Conservation (phyloP, 2,113 vertebrate genomes). For the Regulus satrapa region DNA sequence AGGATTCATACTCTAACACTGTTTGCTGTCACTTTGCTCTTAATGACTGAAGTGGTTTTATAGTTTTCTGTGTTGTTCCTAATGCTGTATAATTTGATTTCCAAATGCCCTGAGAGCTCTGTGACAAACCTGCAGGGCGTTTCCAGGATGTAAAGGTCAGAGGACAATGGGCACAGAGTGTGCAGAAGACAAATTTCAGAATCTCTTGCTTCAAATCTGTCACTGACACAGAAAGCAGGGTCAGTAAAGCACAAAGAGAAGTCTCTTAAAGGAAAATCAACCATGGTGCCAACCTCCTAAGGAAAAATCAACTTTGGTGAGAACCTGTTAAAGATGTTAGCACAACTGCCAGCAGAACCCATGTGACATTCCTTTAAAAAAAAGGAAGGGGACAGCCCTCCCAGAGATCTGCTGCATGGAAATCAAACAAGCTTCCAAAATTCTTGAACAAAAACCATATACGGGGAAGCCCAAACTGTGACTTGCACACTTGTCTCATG, state of each 20-base stretch:
- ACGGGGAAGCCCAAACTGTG: neutral
- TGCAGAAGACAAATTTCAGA: neutral
- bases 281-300: neutral
- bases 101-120: neutral
- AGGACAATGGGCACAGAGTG: neutral
- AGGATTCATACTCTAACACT: neutral
- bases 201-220: neutral
- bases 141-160: slow-evolving; percentile 19
- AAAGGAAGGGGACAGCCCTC: neutral
- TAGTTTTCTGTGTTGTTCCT: neutral
- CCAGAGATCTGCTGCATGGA: neutral
- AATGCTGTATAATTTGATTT: neutral
- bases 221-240: neutral
- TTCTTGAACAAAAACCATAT: neutral
- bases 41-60: slow-evolving; percentile 32
- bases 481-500: neutral
- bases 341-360: neutral
- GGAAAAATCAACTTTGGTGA: neutral
- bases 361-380: neutral
- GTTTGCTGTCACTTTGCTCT: slow-evolving; percentile 25
- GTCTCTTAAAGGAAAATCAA: neutral
- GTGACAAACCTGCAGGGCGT: slow-evolving; percentile 2
- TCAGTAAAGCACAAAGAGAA: neutral
- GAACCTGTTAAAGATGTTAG: neutral
- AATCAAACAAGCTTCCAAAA: neutral